These are phyloP conservation scores for Serilophus lunatus DNA, from an alignment of 2,113 vertebrate genomes.

Conservation along the genomic window DNA sequence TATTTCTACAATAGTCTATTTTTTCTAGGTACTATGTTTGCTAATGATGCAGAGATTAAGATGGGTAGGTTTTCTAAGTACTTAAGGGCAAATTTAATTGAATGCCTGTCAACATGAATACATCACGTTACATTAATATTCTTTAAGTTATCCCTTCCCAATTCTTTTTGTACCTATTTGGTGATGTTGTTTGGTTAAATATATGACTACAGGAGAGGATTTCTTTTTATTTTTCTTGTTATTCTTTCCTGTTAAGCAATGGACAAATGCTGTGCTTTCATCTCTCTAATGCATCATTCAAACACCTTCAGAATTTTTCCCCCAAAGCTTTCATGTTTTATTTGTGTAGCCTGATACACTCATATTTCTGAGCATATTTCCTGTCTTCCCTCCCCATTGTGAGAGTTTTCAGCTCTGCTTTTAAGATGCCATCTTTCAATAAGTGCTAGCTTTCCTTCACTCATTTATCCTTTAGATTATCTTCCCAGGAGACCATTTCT, in stretches of 20 bases:
- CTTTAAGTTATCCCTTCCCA: neutral
- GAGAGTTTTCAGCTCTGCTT: neutral
- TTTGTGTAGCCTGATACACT: neutral
- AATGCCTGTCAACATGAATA: neutral
- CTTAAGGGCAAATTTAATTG: conserved; percentile 33
- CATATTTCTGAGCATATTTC: neutral
- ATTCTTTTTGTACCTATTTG: neutral
- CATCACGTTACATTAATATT: neutral
- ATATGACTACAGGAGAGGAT: neutral
- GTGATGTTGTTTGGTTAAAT: neutral
- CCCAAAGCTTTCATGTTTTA: neutral
- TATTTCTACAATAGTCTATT: neutral
- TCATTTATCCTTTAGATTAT: neutral
- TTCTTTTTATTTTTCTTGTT: neutral
- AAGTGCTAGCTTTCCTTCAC: neutral
- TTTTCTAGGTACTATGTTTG: neutral
- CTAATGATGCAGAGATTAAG: neutral
- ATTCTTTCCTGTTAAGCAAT: neutral
- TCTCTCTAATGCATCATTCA: neutral
- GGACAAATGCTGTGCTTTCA: neutral
- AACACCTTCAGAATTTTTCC: neutral
- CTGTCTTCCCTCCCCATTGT: neutral
- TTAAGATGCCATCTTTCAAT: neutral
- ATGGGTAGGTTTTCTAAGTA: neutral
- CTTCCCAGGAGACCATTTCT: neutral